Evolutionary conservation across 2,888 invertebrate species (phyloP), one percentile per base, ranked within the genome.

Genomic region (Trichogramma dendrolimi): DNA sequence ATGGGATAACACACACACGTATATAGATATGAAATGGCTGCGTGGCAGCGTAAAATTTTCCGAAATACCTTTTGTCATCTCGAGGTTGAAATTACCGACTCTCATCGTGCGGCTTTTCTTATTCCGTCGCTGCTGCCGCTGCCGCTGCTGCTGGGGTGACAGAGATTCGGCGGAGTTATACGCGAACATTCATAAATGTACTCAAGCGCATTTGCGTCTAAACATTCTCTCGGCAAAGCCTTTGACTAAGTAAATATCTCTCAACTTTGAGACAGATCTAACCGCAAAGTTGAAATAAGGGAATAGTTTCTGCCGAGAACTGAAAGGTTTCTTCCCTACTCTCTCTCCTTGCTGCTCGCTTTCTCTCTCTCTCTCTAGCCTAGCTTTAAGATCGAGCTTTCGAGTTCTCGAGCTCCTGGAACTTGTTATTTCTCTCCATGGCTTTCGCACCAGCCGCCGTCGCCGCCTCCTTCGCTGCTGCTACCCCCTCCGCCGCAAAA

Each of bases 241-340:
- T 67, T 68, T 67, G 64, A 57, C 65, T 67, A 68, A 70, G 61
- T 51, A 64, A 67, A 71, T 68, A 70, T 68, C 63, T 67, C 63
- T 67, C 59, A 68, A 65, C 52, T 43, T 6, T 58, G 66, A 65
- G 69, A 67, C 67, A 64, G 64, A 66, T 67, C 70, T 66, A 67
- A 64, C 61, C 67, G 64, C 55, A 50, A 67, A 71, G 71, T 70
- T 71, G 69, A 70, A 70, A 71, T 73, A 71, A 71, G 68, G 67
- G 64, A 68, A 66, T 64, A 64, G 61, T 61, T 67, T 58, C 66
- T 68, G 63, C 49, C 51, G 60, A 44, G 58, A 58, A 53, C 48
- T 52, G 52, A 64, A 61, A 55, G 55, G 27, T n/a, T 46, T 7
- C 27, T 7, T 48, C 27, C 48, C 27, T 27, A 11, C 27, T 48